Evolutionary conservation across 2,888 invertebrate species (phyloP).

Genomic region (Apodemia hepburni): DNA sequence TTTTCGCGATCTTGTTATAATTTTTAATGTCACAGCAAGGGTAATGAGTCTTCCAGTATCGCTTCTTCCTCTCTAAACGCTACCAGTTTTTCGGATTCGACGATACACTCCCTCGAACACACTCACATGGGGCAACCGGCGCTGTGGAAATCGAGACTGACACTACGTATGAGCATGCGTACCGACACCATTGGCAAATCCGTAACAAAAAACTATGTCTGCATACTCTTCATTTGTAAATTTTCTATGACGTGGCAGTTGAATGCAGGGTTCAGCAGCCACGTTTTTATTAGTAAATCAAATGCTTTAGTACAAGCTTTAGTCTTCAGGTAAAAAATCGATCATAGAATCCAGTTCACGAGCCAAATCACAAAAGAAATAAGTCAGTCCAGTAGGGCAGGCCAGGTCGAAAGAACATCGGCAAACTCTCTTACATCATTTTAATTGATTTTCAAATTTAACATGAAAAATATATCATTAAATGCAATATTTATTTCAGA

Average conservation of each 20-base stretch:
- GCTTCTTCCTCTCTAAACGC: background rate
- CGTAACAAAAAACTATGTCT: too few species aligned
- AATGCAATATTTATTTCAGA: too few species aligned
- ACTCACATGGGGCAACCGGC: background rate
- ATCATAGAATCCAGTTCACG: background rate
- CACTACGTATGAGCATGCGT: too few species aligned
- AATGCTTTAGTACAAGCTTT: background rate
- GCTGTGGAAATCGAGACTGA: too few species aligned
- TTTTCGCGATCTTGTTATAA: background rate
- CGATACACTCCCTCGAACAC: background rate
- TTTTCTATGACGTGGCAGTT: too few species aligned
- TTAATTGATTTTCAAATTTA: too few species aligned
- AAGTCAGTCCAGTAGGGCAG: background rate
- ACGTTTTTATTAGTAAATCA: background rate
- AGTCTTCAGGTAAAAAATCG: conserved; percentile 1
- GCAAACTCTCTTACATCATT: too few species aligned
- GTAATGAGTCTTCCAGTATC: background rate
- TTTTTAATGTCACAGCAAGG: background rate
- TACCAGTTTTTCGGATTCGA: too few species aligned
- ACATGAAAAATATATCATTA: too few species aligned
- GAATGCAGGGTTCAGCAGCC: too few species aligned
- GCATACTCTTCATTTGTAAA: too few species aligned
- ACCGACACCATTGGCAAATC: too few species aligned
- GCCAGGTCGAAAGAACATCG: background rate
- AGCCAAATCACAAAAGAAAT: conserved; percentile 3